Base-by-base conservation (phyloP, 53 echinoderm and acorn worm genomes). In the Paracentrotus lividus region DNA sequence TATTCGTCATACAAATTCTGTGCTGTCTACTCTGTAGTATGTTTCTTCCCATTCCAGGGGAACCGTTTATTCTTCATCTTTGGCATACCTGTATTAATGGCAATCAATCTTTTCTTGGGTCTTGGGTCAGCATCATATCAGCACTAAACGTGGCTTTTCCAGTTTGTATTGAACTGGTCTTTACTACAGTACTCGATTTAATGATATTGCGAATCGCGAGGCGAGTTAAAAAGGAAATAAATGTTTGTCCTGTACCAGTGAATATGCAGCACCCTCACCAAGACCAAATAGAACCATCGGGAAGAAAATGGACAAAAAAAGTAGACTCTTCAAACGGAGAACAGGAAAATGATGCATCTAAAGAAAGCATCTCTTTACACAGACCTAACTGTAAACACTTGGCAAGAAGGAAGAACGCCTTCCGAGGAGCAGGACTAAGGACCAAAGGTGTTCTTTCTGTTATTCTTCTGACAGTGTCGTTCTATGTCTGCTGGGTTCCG, bases 91-190 rank as follows among this genome's bases (percentile, higher is more conserved):
- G 72, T 14, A 32, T 18, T 4, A 38, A 0, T 21, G 16, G 8
- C 2, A 14, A 21, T 1, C 20, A 72, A 38, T 38, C 72, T 38
- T 72, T 72, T 20, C 40, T 72, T 16, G 1, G 36, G 40, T 72
- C 72, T 16, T 72, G 72, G 72, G 40, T 40, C 72, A 72, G 36
- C 6, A 40, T 72, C 40, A 15, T 72, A 21, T 40, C 36, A 0
- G 32, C 72, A 40, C 72, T 72, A 40, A 72, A 72, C 20, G 72
- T 72, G 4, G 72, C 40, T 72, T 18, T 40, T 21, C 72, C 72
- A 40, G 72, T 72, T 72, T 36, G 14, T 14, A 72, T 72, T 15
- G 72, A 72, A 72, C 72, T 72, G 72, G 72, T 72, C 72, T 38
- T 72, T 36, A 38, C 72, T 7, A 72, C 72, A 72, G 40, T 40